Evolutionary conservation across 2,888 invertebrate species (phyloP), one percentile per base, ranked within the genome.

Genomic region (Tachina grossa): DNA sequence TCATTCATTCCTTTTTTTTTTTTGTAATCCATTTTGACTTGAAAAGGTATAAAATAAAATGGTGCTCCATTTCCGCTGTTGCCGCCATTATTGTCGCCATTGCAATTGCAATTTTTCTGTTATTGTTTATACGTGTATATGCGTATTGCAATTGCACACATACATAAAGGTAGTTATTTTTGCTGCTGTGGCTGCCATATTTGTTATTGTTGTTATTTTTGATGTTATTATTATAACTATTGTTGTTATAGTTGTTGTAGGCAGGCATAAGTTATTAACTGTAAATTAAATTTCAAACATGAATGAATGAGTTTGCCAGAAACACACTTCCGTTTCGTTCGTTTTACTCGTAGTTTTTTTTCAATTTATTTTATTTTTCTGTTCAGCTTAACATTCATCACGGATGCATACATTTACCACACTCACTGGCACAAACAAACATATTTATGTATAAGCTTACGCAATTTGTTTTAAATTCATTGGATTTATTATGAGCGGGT

Each of bases 261-360:
- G 74, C 76, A 68, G 80, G 65, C 82, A 84, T 80, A 83, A 85
- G 81, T 87, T 83, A 87, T 87, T 87, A 87, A 87, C 87, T 87
- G 87, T 77, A 83, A 87, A 87, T 87, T 87, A 82, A 84, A 85
- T 87, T 87, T 85, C 80, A 85, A 87, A 78, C 76, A 82, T 75
- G 79, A 78, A 83, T 77, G 81, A 65, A 82, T 78, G 77, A 76
- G 75, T 80, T 79, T 87, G 79, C 76, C 84, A 78, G 63, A 78
- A 71, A 66, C 80, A 78, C 71, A 75, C 68, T 76, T 86, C 71
- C 78, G 81, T 43, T 74, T 55, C 53, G 19, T 11, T 39, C 10
- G 11, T 13, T 51, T 53, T 53, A 31, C 16, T 53, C 9, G n/a
- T 53, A 5, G n/a, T 39, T 39, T 19, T 59, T 53, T 11, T 65